Base-by-base conservation (phyloP, 2,888 invertebrate genomes). In the Caradrina clavipalpis region DNA sequence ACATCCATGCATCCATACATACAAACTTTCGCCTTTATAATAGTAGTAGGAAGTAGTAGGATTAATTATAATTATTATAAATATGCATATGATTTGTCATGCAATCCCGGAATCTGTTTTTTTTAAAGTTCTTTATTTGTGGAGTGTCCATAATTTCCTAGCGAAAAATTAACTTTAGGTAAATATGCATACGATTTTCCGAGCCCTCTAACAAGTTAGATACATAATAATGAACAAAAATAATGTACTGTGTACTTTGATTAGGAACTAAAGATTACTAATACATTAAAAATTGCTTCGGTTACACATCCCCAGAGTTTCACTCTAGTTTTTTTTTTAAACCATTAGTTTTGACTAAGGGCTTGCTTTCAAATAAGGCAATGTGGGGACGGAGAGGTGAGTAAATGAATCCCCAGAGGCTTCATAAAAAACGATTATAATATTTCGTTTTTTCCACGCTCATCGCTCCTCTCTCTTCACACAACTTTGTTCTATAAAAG, bases 211-310 rank as follows among this genome's bases (percentile, higher is more conserved):
- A 31, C 7, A 5, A 35, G 35, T 35, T 8, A 35, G 7, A 7
- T 54, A 49, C 57, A 31, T 7, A 54, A 54, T n/a, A 55, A 15
- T 45, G 8, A 45, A 67, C 39, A 21, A 68, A 58, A 54, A 64
- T 21, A 10, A 49, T 31, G 63, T 65, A 68, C 77, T 68, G 17
- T 64, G 63, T 67, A 78, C 66, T 60, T 61, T 55, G 17, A 21
- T 47, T 69, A 81, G 65, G 78, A 78, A 81, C 68, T 58, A 55
- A 63, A 63, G 17, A 21, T 59, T 50, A 39, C 3, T 50, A 56
- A 58, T 45, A 73, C 26, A 47, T 69, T 7, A 47, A 26, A 19
- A 21, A 51, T 53, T 45, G 15, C 31, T 53, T 31, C 2, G 17
- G 21, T 26, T 67, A 26, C 11, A 45, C n/a, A n/a, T 21, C 15